Evolutionary conservation across 2,888 invertebrate genomes (phyloP), one percentile per base, ranked within the genome.

Genomic region (Caenorhabditis auriculariae): DNA sequence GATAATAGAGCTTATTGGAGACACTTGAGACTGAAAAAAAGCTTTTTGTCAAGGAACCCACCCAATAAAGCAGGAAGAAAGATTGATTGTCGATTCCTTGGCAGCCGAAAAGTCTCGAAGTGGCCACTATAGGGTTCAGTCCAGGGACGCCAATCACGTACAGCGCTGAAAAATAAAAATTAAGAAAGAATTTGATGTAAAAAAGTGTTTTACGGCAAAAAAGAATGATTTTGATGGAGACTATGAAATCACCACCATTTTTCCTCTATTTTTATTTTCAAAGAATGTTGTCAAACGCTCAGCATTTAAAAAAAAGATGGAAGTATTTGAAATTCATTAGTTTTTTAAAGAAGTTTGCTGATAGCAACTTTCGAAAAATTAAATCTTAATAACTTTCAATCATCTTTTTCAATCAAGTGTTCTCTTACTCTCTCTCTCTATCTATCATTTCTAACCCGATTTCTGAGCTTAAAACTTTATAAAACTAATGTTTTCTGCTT

Each of bases 61-160:
- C 66, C 74, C 75, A 77, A 44, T 78, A 77, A 24, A 70, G 60
- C 42, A 76, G 41, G 23, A 75, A 50, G 55, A 80, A 77, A 65
- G 72, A 73, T 24, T 75, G 64, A 4, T 59, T 57, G 41, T 72
- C 70, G n/a, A 80, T 56, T 44, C 78, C 78, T 12, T 61, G 58
- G 52, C 80, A 80, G 38, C 73, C 71, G 44, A 66, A 66, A 17
- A 80, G 38, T 28, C 80, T 66, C 17, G 72, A 68, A 9, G 72
- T 68, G 21, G 74, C 73, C 9, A 74, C 69, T n/a, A 74, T 70
- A 12, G 80, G 80, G 57, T 80, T 80, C 29, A 80, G 52, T n/a
- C 74, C 80, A 15, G 78, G 75, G 3, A 77, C 73, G n/a, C 80
- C 80, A 39, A 77, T 55, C 28, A 70, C 54, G 48, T 57, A 61